Evolutionary conservation across 2,797 vertebrate genomes (phyloP), one percentile per base, ranked within the genome.

Genomic region (Coranthus polyacanthus): DNA sequence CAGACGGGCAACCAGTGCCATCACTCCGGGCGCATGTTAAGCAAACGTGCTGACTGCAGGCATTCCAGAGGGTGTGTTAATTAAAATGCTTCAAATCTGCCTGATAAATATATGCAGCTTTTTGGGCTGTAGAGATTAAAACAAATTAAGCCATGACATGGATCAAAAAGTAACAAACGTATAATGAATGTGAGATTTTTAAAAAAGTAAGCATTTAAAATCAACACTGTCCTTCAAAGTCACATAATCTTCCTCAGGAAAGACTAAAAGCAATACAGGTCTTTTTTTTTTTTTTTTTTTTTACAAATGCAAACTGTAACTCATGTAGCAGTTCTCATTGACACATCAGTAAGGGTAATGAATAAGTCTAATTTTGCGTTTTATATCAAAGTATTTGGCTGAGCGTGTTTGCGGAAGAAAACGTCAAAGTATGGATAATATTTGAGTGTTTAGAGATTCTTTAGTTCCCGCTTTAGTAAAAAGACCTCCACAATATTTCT

Each of bases 31-130:
- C 56, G 85, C 67, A 84, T 86, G 83, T 68, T 60, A 86, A 57
- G 64, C 49, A 79, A 86, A 87, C 57, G 57, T 84, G 89, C 87
- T 90, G 88, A 90, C 84, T 62, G 59, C 64, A 79, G 69, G 67
- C 73, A 92, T 88, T 92, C 84, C 84, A 84, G 13, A 81, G 77
- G 59, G 78, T 78, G 75, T 3, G 52, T 72, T 72, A 56, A 72
- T 84, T 88, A 78, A 85, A n/a, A n/a, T n/a, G n/a, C n/a, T n/a
- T n/a, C n/a, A n/a, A n/a, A 84, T 66, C 73, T 72, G 70, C 72
- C 63, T 82, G 64, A 59, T 68, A 68, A 32, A 32, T 32, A 32
- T 58, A 54, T 78, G 73, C 78, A 83, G 83, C 80, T 77, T 72
- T 83, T 81, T 75, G 20, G 26, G 45, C 46, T 63, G 29, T 18